Percentiles rank a stretch among this genome's conserved stretches.
phyloP scores from a whole-genome alignment of 2,888 invertebrate genomes.

The Drosophila colorata region DNA sequence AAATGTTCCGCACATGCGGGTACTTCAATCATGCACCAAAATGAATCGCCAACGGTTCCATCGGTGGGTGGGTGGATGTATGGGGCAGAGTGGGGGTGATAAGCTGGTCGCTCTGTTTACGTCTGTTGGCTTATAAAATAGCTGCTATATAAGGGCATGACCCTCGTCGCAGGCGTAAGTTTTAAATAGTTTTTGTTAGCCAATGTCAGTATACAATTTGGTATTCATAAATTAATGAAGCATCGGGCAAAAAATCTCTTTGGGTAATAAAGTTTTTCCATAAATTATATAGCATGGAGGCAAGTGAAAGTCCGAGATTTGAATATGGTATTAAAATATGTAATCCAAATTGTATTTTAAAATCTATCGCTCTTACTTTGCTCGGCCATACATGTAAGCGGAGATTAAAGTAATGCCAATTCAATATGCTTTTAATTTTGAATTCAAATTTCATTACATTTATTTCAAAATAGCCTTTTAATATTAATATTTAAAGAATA shows the following conservation, averaged over 20 bases:
- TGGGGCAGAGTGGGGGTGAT: conserved; percentile 4
- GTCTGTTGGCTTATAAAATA: conserved; percentile 34
- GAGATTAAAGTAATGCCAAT: conserved; percentile 29
- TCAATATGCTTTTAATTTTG: conserved; percentile 14
- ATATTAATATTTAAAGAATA: too few species aligned
- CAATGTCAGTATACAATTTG: conserved; percentile 73
- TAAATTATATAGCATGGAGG: conserved; percentile 54
- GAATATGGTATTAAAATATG: conserved; percentile 56
- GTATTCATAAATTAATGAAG: conserved; percentile 80
- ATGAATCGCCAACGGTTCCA: conserved; percentile 55
- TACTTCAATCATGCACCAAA: conserved; percentile 76
- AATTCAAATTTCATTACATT: conserved; percentile 29
- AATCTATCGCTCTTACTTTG: conserved; percentile 12
- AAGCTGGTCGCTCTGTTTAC: conserved; percentile 38
- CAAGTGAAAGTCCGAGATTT: conserved; percentile 37
- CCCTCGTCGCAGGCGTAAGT: conserved; percentile 59
- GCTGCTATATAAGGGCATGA: conserved; percentile 17
- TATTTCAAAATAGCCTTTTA: neutral
- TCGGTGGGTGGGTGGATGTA: neutral
- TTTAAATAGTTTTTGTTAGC: conserved; percentile 74
- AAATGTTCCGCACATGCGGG: conserved; percentile 79
- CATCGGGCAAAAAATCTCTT: conserved; percentile 48
- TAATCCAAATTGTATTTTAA: conserved; percentile 59
- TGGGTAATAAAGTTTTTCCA: conserved; percentile 67
- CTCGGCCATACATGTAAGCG: neutral